A percentile compares a stretch with the other conserved stretches of the same genome.
Evolutionary conservation across 2,113 vertebrate species (phyloP).

Genomic region (Poecilia latipinna): DNA sequence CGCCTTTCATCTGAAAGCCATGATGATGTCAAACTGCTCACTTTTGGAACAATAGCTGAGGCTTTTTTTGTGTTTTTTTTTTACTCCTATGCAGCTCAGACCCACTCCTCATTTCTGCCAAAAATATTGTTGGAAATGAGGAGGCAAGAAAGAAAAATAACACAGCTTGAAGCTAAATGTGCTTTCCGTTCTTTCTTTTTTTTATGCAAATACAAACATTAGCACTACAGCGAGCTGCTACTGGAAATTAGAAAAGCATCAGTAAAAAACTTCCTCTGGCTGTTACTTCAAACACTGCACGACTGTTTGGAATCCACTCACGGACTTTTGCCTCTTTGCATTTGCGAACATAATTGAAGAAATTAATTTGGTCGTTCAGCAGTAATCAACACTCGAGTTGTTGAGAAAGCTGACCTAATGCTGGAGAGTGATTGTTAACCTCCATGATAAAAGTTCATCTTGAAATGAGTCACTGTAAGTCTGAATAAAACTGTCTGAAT

Average conservation of each 20-base stretch:
- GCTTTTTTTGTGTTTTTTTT: too few species aligned
- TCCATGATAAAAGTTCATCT: background rate
- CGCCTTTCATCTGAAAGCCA: background rate
- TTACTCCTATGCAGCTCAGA: background rate
- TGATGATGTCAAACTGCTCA: background rate
- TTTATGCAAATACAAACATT: background rate
- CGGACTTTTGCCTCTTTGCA: background rate
- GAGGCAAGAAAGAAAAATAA: background rate
- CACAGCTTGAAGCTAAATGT: background rate
- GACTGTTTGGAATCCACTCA: background rate
- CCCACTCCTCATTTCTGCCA: background rate
- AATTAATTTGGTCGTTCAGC: background rate
- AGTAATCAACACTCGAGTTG: background rate
- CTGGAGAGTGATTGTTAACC: background rate
- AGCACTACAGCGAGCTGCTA: background rate
- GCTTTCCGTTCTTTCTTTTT: background rate
- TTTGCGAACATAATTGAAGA: background rate
- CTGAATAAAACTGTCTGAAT: background rate
- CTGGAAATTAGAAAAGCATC: background rate
- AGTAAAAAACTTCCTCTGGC: background rate
- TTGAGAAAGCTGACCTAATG: background rate
- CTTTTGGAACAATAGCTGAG: background rate
- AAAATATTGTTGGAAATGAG: background rate
- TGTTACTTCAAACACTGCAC: background rate
- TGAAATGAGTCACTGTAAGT: background rate